Evolutionary conservation across 2,797 vertebrate genomes (phyloP).

Genomic region (Setipinna tenuifilis): DNA sequence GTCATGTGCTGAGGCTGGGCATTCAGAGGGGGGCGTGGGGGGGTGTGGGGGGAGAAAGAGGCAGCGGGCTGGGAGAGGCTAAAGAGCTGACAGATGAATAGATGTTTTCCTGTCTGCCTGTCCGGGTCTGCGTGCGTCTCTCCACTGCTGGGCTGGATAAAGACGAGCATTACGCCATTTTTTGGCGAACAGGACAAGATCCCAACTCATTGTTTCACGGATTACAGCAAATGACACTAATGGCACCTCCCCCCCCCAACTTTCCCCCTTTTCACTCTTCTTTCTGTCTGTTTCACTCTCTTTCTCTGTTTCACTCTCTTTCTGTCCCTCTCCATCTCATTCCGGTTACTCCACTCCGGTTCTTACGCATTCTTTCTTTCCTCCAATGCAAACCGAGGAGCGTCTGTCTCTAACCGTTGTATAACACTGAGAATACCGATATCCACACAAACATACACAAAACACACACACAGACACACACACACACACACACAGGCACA

Average conservation of each 20-base stretch:
- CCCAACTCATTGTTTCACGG: background rate
- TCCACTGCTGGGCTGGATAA: background rate
- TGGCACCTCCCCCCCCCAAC: slow-evolving; percentile 34
- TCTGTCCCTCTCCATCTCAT: background rate
- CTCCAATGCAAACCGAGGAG: background rate
- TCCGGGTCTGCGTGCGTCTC: background rate
- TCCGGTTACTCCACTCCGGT: too few species aligned
- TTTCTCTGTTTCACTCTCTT: background rate
- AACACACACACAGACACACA: slow-evolving; percentile 33
- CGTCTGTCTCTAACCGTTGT: too few species aligned
- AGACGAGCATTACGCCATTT: background rate
- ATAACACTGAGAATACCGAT: too few species aligned
- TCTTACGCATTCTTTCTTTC: too few species aligned
- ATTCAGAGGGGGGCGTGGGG: background rate
- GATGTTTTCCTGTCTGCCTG: background rate
- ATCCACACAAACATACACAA: slow-evolving; percentile 22
- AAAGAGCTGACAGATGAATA: slow-evolving; percentile 4
- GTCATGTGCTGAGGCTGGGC: background rate
- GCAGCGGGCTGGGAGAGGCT: background rate
- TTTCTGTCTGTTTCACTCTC: slow-evolving; percentile 31
- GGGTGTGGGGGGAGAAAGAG: background rate
- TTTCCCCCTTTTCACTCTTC: slow-evolving; percentile 23
- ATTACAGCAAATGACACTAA: slow-evolving; percentile 47
- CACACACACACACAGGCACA: background rate
- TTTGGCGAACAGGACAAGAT: background rate